Percentiles rank a stretch among this genome's conserved stretches.
Evolutionary conservation across 2,113 vertebrate species (phyloP).

Genomic region (Rhabdomys dilectus): DNA sequence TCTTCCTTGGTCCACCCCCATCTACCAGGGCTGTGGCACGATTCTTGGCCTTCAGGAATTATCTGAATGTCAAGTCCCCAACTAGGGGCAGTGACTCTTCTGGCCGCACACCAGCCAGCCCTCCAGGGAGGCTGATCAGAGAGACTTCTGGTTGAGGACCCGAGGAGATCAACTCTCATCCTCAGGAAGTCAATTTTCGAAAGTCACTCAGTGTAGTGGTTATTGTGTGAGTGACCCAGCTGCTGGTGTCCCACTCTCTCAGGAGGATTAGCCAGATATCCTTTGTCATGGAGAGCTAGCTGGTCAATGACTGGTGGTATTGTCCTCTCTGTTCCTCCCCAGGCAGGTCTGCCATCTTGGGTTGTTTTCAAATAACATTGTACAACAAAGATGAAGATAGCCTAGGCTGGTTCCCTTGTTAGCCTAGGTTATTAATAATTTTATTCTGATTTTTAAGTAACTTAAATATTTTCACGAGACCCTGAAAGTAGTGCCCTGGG

Average conservation of each 20-base stretch:
- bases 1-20: too few relatives aligned
- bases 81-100: too few relatives aligned
- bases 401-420: not conserved
- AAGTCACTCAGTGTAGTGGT: rapidly evolving
- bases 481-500: rapidly evolving
- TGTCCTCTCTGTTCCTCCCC: not conserved
- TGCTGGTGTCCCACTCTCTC: not conserved
- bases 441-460: not conserved
- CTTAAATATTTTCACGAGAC: rapidly evolving
- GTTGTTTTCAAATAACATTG: not conserved
- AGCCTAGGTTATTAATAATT: not conserved
- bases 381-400: not conserved
- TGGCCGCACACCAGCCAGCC: too few relatives aligned
- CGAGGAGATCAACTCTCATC: not conserved
- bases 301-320: too few relatives aligned
- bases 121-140: not conserved
- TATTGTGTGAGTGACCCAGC: rapidly evolving
- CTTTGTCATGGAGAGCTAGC: not conserved
- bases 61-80: not conserved
- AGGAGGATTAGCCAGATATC: rapidly evolving
- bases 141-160: not conserved
- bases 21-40: rapidly evolving
- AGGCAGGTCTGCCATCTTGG: not conserved
- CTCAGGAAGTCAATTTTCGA: too few relatives aligned
- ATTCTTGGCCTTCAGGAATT: not conserved